Conservation (phyloP, 2,797 vertebrate species). For the Leucoraja ocellata region DNA sequence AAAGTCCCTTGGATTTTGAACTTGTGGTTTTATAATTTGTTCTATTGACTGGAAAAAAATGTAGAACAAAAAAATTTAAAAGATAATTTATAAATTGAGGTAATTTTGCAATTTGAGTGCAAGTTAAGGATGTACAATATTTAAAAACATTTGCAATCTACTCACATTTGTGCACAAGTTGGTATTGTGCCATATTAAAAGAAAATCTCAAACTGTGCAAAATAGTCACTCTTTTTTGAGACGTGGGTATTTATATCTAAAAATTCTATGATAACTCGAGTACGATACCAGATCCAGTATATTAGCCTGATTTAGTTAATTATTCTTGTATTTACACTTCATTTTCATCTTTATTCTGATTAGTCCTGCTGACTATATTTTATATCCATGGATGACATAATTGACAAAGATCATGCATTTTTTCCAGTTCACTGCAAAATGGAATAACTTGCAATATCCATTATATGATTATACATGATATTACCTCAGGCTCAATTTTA, state of each 20-base stretch:
- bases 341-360: not conserved
- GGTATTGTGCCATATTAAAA: not conserved
- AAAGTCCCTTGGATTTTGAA: conserved; percentile 56
- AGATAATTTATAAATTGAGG: not conserved
- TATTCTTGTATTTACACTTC: not conserved
- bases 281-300: not conserved
- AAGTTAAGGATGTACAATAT: not conserved
- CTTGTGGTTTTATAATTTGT: conserved; percentile 65
- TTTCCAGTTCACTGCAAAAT: not conserved
- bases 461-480: not conserved
- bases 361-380: not conserved
- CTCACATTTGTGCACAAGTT: not conserved
- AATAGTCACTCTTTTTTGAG: not conserved
- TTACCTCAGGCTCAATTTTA: not conserved
- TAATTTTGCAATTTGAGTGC: not conserved
- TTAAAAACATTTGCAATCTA: not conserved
- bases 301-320: not conserved
- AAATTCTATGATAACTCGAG: not conserved
- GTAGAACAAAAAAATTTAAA: conserved; percentile 41
- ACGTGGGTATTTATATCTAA: no score
- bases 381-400: no score
- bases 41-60: conserved; percentile 51
- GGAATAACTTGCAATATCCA: not conserved
- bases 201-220: not conserved
- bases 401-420: not conserved